phyloP scores from a whole-genome alignment of 2,888 invertebrate genomes.

The Gandaritis pyraliata region DNA sequence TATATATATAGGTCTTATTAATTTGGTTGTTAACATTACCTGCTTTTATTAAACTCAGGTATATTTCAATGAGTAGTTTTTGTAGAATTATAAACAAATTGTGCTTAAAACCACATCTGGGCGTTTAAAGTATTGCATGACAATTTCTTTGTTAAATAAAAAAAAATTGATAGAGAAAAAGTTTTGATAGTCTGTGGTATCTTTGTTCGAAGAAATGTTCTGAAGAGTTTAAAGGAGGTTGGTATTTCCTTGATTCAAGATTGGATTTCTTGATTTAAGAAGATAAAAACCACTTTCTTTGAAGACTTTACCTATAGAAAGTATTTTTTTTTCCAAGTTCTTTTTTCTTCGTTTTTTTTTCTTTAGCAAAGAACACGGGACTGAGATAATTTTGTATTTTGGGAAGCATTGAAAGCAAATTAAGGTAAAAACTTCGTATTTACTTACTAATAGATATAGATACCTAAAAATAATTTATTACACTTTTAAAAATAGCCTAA shows the following conservation, averaged over 20 bases:
- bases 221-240: conserved; percentile 3
- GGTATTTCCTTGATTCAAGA: conserved; percentile 7
- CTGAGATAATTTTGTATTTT: too few relatives aligned
- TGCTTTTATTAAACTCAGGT: conserved; percentile 30
- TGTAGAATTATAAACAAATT: conserved; percentile 66
- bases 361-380: too few relatives aligned
- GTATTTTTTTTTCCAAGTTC: not conserved
- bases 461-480: too few relatives aligned
- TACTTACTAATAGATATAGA: too few relatives aligned
- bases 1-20: conserved; percentile 17
- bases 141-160: conserved; percentile 56
- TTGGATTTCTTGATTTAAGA: not conserved
- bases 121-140: conserved; percentile 59
- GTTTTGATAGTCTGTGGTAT: conserved; percentile 21
- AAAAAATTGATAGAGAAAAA: conserved; percentile 22
- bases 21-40: conserved; percentile 41
- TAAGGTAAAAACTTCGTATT: too few relatives aligned
- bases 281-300: not conserved
- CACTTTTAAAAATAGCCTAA: too few relatives aligned
- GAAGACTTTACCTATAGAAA: not conserved
- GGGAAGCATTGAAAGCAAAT: too few relatives aligned
- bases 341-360: not conserved
- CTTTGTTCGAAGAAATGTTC: conserved; percentile 17
- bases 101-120: conserved; percentile 67
- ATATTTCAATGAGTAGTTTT: conserved; percentile 52